Base-by-base conservation (phyloP, 2,113 vertebrate genomes). In the Agapornis roseicollis region DNA sequence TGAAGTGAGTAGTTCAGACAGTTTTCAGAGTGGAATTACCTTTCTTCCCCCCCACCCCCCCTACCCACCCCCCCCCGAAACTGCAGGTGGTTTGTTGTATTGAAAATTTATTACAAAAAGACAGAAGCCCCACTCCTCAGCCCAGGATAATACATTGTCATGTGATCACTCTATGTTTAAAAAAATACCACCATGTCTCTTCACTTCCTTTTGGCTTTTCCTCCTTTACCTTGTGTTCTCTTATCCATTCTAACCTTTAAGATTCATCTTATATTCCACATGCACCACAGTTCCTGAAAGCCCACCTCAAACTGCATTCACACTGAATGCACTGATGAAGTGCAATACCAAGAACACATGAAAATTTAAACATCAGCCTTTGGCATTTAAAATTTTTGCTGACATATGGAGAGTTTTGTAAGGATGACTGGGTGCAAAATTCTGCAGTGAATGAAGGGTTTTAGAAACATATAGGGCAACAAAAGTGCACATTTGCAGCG, bases 241-340 rank as follows among this genome's bases (percentile, higher is more conserved):
- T 13, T 19, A 15, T 3, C 6, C 29, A 33, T 24, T 28, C 49
- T 3, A 46, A 15, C 6, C 27, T 60, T 8, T 41, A 89, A 71
- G 10, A 28, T 16, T 35, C 37, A 17, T 13, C 31, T 33, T 14
- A 49, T 0, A 2, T 11, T 63, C 22, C 55, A 56, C 0, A 1
- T 4, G 22, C n/a, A 33, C 15, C 53, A 22, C 19, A 24, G 13
- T 7, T 65, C 55, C 47, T 53, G 65, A 42, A 90, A 66, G 41
- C 17, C 12, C 23, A 70, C 23, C 27, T 87, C 18, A 55, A 50
- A 25, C 7, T 49, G 42, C 56, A 58, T 46, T 71, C 47, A 56
- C 13, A 18, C 1, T 39, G 50, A 81, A 88, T 20, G 27, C 13
- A 8, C 22, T 22, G 17, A 64, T 37, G 44, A 55, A 73, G 37